Evolutionary conservation across 2,113 vertebrate species (phyloP).

Genomic region (Esox niger): DNA sequence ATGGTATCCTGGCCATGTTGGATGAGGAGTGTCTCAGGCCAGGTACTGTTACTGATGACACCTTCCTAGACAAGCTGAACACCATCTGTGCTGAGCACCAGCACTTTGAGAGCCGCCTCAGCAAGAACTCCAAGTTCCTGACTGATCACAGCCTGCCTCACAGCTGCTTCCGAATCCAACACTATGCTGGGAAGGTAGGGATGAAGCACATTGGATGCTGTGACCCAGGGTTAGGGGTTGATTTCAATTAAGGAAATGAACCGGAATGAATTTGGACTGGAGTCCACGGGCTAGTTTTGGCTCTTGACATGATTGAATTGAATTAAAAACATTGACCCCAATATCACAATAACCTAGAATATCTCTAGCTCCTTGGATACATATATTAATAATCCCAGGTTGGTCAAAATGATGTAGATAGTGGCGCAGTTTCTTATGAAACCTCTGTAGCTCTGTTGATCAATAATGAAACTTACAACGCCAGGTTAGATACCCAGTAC

Average conservation of each 20-base stretch:
- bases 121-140: slow-evolving; percentile 93
- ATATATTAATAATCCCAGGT: background rate
- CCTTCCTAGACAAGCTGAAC: slow-evolving; percentile 96
- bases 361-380: background rate
- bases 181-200: slow-evolving; percentile 94
- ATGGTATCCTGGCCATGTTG: slow-evolving; percentile 96
- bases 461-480: too few species aligned
- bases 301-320: too few species aligned
- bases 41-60: slow-evolving; percentile 91
- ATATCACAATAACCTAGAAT: background rate
- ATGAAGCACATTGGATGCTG: background rate
- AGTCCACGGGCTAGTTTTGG: too few species aligned
- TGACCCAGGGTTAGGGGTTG: background rate
- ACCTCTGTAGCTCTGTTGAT: too few species aligned
- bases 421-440: background rate
- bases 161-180: slow-evolving; percentile 96
- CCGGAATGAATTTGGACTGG: too few species aligned
- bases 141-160: slow-evolving; percentile 93
- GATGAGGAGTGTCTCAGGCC: slow-evolving; percentile 96
- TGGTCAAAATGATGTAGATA: background rate
- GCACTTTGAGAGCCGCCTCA: slow-evolving; percentile 95
- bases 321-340: background rate
- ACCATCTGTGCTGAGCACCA: slow-evolving; percentile 92
- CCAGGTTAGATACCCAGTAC: too few species aligned
- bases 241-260: background rate